Percentiles rank a stretch among this genome's conserved stretches.
Evolutionary conservation across 1,140 invertebrate species (phyloP).

Genomic region (Cepaea nemoralis): DNA sequence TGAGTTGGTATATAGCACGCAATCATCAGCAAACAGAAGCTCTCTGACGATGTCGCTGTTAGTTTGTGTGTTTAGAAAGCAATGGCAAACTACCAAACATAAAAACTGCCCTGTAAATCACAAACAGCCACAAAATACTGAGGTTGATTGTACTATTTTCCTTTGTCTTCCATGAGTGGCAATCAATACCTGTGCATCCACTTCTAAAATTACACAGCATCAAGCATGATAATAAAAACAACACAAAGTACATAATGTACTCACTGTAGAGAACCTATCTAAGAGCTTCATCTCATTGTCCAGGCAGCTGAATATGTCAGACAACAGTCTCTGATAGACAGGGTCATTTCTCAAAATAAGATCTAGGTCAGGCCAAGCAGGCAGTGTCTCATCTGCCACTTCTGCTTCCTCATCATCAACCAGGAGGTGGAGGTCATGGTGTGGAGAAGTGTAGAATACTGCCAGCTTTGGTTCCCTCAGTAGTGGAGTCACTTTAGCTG

Average conservation of each 20-base stretch:
- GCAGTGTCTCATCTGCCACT: constrained; percentile 51
- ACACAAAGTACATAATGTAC: neutral
- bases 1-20: too few species aligned
- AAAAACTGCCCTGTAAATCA: too few species aligned
- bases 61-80: too few species aligned
- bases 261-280: constrained; percentile 60
- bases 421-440: constrained; percentile 66
- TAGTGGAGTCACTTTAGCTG: constrained; percentile 67
- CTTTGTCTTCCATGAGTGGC: too few species aligned
- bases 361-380: constrained; percentile 67
- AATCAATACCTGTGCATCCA: too few species aligned
- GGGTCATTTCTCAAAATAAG: constrained; percentile 67
- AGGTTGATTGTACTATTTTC: too few species aligned
- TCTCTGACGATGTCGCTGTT: too few species aligned
- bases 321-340: constrained; percentile 64
- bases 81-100: too few species aligned
- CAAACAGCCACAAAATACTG: too few species aligned
- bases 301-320: constrained; percentile 60
- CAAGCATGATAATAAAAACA: too few species aligned
- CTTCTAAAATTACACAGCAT: too few species aligned
- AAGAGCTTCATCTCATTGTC: constrained; percentile 63
- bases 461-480: constrained; percentile 64
- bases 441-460: constrained; percentile 68
- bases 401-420: constrained; percentile 66
- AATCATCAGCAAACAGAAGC: too few species aligned